Conservation (phyloP, 2,888 invertebrate genomes). For the Molanna angustata region DNA sequence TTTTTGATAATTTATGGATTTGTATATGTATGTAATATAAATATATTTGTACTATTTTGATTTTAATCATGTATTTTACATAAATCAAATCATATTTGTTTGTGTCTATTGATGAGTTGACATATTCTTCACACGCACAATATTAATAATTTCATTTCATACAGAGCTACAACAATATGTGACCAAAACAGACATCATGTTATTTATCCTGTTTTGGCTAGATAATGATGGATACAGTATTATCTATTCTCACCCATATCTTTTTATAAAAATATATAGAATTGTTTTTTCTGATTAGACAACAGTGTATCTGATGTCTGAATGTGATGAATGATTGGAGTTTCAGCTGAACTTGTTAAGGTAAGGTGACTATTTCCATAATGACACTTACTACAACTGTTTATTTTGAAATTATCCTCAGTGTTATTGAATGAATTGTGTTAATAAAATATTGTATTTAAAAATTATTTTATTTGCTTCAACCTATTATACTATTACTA, state of each 20-base stretch:
- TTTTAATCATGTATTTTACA: too few species aligned
- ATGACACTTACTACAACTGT: constrained; percentile 59
- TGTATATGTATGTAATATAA: not conserved
- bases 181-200: too few species aligned
- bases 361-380: constrained; percentile 28
- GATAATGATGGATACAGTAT: constrained; percentile 28
- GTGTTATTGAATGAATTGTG: constrained; percentile 61
- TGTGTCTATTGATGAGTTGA: too few species aligned
- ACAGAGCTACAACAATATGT: too few species aligned
- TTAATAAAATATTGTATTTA: constrained; percentile 57
- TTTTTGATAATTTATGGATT: not conserved
- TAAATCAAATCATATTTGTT: too few species aligned
- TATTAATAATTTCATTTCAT: too few species aligned
- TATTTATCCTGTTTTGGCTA: constrained; percentile 23
- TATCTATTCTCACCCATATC: constrained; percentile 28
- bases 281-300: constrained; percentile 26
- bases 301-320: constrained; percentile 31
- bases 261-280: constrained; percentile 27
- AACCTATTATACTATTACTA: too few species aligned
- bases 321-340: constrained; percentile 27
- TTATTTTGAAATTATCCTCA: constrained; percentile 50
- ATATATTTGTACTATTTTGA: too few species aligned
- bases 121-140: too few species aligned
- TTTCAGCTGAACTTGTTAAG: constrained; percentile 30
- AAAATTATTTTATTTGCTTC: too few species aligned